Percentiles rank a stretch among this genome's conserved stretches.
phyloP scores from a whole-genome alignment of 2,797 vertebrate genomes.

The Tadarida brasiliensis region DNA sequence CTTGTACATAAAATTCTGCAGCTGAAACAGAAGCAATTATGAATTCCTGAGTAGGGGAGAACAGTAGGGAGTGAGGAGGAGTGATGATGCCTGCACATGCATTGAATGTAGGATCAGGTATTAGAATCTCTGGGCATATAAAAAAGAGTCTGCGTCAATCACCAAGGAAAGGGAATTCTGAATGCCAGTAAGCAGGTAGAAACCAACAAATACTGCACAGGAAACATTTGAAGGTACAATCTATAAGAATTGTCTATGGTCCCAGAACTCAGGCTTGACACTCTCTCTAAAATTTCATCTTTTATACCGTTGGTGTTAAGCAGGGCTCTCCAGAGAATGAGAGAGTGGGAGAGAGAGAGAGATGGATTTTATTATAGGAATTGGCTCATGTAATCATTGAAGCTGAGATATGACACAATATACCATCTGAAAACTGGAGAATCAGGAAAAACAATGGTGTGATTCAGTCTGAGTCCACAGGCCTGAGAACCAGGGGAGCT shows the following conservation, averaged over 20 bases:
- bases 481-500: background rate
- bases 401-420: no score
- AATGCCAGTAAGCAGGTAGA: background rate
- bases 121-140: background rate
- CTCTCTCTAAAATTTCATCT: background rate
- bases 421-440: no score
- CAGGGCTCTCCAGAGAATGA: background rate
- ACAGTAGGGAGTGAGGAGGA: background rate
- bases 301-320: background rate
- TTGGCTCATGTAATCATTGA: no score
- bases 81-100: background rate
- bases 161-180: background rate
- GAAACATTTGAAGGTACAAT: background rate
- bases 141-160: background rate
- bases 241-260: background rate
- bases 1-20: background rate
- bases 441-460: no score
- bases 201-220: background rate
- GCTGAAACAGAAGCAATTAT: background rate
- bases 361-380: background rate
- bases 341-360: no score
- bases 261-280: background rate
- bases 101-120: background rate
- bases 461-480: background rate
- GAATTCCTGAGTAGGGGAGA: background rate